Base-by-base conservation (phyloP, 2,113 vertebrate species). In the Engystomops pustulosus region DNA sequence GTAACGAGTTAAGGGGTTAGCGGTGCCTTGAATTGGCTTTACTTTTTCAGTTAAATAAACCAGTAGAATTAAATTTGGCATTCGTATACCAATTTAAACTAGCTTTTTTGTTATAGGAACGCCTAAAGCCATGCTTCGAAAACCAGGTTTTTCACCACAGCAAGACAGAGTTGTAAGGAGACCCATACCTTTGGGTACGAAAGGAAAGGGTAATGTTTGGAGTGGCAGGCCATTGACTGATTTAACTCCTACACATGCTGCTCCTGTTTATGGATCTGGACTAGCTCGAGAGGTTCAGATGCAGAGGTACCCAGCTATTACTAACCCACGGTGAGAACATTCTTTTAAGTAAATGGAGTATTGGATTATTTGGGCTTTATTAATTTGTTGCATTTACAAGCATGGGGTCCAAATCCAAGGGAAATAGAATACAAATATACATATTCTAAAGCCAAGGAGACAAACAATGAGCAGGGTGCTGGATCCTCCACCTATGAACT, bases 51-150 rank as follows among this genome's bases (percentile, higher is more conserved):
- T n/a, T n/a, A n/a, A n/a, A n/a, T n/a, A n/a, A n/a, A n/a, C n/a
- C n/a, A n/a, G n/a, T n/a, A n/a, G n/a, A n/a, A n/a, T n/a, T n/a
- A n/a, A n/a, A n/a, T n/a, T n/a, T n/a, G n/a, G n/a, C n/a, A 41
- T 0, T 41, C 38, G 10, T 41, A 9, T 41, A 41, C 23, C 15
- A 2, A 36, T 78, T 10, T 38, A 38, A 32, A 9, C 2, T 8
- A 25, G 12, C 10, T 36, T 80, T 80, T 69, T 32, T 80, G 1
- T 49, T 14, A 11, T 27, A 98, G 97, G 91, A 60, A 94, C 88
- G 67, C 95, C 95, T 20, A 94, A 94, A 88, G 93, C 93, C 36
- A 96, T 93, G 38, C 92, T 98, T 84, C 91, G 96, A 34, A 95
- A 97, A 81, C 97, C 97, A 1, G 89, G 88, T 44, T 86, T 90